Conservation (phyloP, 2,797 vertebrate genomes). For the Peromyscus eremicus region DNA sequence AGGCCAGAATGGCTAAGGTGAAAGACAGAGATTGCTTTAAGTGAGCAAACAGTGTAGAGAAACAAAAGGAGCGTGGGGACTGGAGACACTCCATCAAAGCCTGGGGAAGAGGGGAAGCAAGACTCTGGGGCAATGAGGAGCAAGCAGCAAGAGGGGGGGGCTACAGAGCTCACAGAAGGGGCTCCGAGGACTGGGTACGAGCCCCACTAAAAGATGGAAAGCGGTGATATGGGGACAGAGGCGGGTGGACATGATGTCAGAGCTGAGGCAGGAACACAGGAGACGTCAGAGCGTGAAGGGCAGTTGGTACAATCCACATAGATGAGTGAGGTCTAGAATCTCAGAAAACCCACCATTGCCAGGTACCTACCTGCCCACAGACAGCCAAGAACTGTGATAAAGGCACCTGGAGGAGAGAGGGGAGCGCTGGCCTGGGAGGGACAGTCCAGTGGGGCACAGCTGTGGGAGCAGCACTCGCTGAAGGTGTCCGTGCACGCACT, state of each 20-base stretch:
- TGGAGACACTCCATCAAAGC: not conserved
- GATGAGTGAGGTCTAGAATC: not conserved
- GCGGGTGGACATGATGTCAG: not conserved
- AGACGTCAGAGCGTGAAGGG: not conserved
- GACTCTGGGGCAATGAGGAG: not conserved
- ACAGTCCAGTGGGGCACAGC: not conserved
- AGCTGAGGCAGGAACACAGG: not conserved
- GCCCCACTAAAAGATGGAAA: not conserved
- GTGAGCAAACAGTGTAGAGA: conserved; percentile 50
- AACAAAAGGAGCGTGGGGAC: conserved; percentile 3
- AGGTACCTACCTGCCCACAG: not conserved
- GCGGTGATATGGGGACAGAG: not conserved
- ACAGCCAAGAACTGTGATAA: not conserved
- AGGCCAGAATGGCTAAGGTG: not conserved
- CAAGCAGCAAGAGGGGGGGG: not conserved
- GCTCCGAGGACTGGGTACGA: not conserved
- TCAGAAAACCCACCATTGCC: not conserved
- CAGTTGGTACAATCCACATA: not conserved
- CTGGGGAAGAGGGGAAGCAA: not conserved
- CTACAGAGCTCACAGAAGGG: not conserved
- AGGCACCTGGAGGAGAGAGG: not conserved
- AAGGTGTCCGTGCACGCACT: not conserved
- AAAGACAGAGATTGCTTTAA: conserved; percentile 28
- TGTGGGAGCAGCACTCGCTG: not conserved
- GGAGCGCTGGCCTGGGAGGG: not conserved